Conservation (phyloP, 1,140 invertebrate genomes). For the Belonocnema kinseyi region DNA sequence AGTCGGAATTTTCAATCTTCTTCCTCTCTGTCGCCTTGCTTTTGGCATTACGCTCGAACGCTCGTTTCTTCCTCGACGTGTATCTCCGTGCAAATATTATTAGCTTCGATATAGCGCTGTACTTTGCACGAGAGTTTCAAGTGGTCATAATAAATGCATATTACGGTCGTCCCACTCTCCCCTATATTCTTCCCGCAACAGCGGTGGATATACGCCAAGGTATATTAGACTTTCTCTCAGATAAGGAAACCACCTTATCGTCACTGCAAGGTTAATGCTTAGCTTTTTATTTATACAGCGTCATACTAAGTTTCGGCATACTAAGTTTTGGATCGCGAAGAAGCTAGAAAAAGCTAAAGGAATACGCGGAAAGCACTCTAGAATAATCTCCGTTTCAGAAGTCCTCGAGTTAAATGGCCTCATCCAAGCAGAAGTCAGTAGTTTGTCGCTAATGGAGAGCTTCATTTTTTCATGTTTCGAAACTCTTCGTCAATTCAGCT, state of each 20-base stretch:
- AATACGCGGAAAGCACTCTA: not conserved
- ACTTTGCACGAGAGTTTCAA: slow-evolving; percentile 36
- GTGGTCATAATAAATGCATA: slow-evolving; percentile 52
- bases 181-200: not conserved
- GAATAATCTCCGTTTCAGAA: not conserved
- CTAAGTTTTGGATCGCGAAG: slow-evolving; percentile 2
- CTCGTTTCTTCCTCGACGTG: slow-evolving; percentile 1
- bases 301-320: slow-evolving; percentile 10
- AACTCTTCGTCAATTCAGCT: not conserved
- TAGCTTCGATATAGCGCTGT: slow-evolving; percentile 7
- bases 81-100: slow-evolving; percentile 29
- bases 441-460: slow-evolving; percentile 27
- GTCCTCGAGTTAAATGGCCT: not conserved
- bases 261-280: slow-evolving; percentile 14
- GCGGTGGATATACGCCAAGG: not conserved
- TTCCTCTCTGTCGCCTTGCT: not conserved
- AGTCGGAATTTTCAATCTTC: slow-evolving; percentile 15
- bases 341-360: not conserved
- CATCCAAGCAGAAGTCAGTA: slow-evolving; percentile 1
- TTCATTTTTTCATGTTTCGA: not conserved
- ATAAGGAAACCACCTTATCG: slow-evolving; percentile 18
- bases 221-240: slow-evolving; percentile 16
- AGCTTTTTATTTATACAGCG: slow-evolving; percentile 8
- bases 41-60: slow-evolving; percentile 4
- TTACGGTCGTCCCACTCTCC: slow-evolving; percentile 32